Percentiles rank a stretch among this genome's conserved stretches.
phyloP scores from a whole-genome alignment of 2,113 vertebrate species.

The Gyps fulvus region DNA sequence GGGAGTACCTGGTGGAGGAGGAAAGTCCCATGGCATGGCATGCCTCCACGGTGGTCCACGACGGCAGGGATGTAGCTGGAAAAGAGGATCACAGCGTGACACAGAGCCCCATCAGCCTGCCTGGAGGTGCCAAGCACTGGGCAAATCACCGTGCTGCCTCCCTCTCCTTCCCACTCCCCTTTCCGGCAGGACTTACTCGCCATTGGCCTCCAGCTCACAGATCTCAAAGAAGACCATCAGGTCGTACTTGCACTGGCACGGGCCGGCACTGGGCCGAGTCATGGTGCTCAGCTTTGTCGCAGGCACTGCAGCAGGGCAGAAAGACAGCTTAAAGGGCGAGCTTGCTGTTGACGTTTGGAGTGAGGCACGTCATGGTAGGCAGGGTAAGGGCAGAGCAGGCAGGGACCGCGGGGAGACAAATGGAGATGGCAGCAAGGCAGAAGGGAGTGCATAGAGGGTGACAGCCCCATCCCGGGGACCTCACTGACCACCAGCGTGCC shows the following conservation, averaged over 20 bases:
- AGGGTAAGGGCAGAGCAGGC: neutral
- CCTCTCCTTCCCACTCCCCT: neutral
- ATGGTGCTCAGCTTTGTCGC: constrained; percentile 93
- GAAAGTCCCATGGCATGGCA: constrained; percentile 95
- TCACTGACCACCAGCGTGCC: rapidly evolving
- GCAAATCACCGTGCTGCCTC: rapidly evolving
- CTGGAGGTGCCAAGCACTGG: neutral
- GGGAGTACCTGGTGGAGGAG: constrained; percentile 90
- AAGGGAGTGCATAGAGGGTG: neutral
- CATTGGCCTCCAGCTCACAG: constrained; percentile 95
- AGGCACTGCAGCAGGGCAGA: constrained; percentile 77
- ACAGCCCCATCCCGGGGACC: neutral
- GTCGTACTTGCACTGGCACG: constrained; percentile 94
- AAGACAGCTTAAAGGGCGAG: neutral
- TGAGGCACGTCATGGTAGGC: neutral
- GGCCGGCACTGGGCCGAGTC: constrained; percentile 83
- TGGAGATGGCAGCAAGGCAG: neutral
- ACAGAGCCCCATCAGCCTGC: neutral
- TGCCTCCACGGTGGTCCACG: constrained; percentile 93
- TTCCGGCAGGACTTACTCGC: constrained; percentile 85
- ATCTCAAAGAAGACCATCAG: constrained; percentile 98
- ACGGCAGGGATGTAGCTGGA: constrained; percentile 92
- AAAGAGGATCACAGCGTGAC: neutral
- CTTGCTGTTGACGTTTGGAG: neutral
- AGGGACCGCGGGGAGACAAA: neutral